Base-by-base conservation (phyloP, 2,888 invertebrate species). In the Scelioninae gen. 1 region DNA sequence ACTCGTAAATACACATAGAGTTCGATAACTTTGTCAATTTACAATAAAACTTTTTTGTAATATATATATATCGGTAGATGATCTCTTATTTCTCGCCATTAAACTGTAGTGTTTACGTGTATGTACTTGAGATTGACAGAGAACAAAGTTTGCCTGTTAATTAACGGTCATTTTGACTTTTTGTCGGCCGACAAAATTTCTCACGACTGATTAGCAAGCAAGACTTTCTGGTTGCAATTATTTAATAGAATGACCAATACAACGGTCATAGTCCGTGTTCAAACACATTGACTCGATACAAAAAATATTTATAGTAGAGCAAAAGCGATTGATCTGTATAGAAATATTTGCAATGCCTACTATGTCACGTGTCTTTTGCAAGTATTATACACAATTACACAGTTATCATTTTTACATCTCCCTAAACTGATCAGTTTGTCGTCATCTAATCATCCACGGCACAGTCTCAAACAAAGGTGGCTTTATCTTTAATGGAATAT, bases 311-410 rank as follows among this genome's bases (percentile, higher is more conserved):
- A 74, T 31, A 51, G n/a, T 75, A 69, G 69, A 71, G 63, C 71
- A 66, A 65, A 75, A 80, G 81, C 71, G 63, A 78, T 77, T 72
- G 72, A 72, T 77, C 66, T 49, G 72, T 77, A 77, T 74, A 82
- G 72, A 81, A 81, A 81, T 81, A 75, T 66, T 76, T 75, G 69
- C 74, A 80, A 15, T 69, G 74, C n/a, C 58, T 80, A 68, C 51
- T 68, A 62, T 75, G 55, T 49, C 68, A 56, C 43, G 51, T 75
- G 34, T 55, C 15, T 63, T 58, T n/a, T n/a, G 31, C 47, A 68
- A 58, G 13, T 60, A 31, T 62, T 47, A 49, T 32, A 79, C 68
- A 68, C 49, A 53, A n/a, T 75, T 74, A 75, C 62, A 77, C n/a
- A 40, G 15, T 58, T 49, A n/a, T 43, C 29, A 32, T 43, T 13